phyloP scores from a whole-genome alignment of 2,888 invertebrate species.

The Buathra laborator region DNA sequence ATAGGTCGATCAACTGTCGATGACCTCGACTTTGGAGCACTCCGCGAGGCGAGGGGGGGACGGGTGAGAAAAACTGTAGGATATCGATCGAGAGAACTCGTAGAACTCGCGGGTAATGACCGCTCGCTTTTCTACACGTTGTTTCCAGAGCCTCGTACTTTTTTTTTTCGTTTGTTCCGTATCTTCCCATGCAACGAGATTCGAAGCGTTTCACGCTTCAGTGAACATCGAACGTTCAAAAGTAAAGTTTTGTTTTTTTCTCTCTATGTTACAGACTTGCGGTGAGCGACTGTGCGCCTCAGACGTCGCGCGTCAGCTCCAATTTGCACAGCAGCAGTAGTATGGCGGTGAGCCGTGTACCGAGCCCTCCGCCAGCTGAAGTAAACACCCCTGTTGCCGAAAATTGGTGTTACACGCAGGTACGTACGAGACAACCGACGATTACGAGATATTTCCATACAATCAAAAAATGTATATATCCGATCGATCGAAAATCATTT shows the following conservation, averaged over 20 bases:
- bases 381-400: conserved; percentile 99
- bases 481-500: conserved; percentile 16
- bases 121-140: conserved; percentile 15
- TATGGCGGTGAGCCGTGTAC: conserved; percentile 98
- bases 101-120: background rate
- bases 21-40: conserved; percentile 65
- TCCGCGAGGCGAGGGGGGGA: background rate
- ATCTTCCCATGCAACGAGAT: background rate
- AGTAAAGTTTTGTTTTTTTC: conserved; percentile 30
- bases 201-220: background rate
- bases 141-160: background rate
- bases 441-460: background rate
- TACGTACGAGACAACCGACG: conserved; percentile 84
- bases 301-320: conserved; percentile 95
- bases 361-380: conserved; percentile 97
- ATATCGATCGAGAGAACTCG: conserved; percentile 19
- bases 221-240: background rate
- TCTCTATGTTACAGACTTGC: conserved; percentile 89
- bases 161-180: conserved; percentile 13
- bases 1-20: conserved; percentile 76
- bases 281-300: conserved; percentile 92
- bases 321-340: conserved; percentile 93
- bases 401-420: conserved; percentile 99
- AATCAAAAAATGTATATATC: background rate
- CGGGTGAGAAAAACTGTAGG: background rate